These are phyloP conservation scores for Boulengeromyrus knoepffleri DNA, from an alignment of 2,113 vertebrate genomes.

Conservation along the genomic window DNA sequence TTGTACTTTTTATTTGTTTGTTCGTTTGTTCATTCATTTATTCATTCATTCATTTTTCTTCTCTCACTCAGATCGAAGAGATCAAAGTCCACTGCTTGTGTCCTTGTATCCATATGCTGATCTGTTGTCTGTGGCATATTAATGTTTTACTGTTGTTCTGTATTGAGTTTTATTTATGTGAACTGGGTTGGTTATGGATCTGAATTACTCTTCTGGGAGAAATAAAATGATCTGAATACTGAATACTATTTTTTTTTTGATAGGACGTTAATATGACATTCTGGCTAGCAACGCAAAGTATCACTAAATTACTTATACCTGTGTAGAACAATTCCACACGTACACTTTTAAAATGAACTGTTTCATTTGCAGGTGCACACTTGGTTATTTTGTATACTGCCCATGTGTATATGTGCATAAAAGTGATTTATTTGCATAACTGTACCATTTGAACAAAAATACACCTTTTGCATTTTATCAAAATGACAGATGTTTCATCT, in stretches of 20 bases:
- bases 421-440: neutral
- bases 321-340: neutral
- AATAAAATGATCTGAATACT: too few species aligned
- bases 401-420: neutral
- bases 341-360: neutral
- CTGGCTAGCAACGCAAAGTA: too few species aligned
- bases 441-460: neutral
- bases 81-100: neutral
- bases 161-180: neutral
- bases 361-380: neutral
- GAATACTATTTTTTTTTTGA: neutral
- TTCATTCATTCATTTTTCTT: neutral
- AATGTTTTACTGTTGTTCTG: neutral
- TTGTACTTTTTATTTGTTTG: too few species aligned
- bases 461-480: neutral
- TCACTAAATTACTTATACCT: neutral
- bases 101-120: neutral
- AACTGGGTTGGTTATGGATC: neutral
- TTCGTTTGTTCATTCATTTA: too few species aligned
- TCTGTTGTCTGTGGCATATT: neutral
- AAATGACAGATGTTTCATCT: neutral
- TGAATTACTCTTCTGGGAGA: neutral
- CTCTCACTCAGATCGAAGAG: neutral
- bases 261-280: neutral
- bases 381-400: neutral